Evolutionary conservation across 2,113 vertebrate genomes (phyloP), one percentile per base, ranked within the genome.

Genomic region (Tachycineta bicolor): DNA sequence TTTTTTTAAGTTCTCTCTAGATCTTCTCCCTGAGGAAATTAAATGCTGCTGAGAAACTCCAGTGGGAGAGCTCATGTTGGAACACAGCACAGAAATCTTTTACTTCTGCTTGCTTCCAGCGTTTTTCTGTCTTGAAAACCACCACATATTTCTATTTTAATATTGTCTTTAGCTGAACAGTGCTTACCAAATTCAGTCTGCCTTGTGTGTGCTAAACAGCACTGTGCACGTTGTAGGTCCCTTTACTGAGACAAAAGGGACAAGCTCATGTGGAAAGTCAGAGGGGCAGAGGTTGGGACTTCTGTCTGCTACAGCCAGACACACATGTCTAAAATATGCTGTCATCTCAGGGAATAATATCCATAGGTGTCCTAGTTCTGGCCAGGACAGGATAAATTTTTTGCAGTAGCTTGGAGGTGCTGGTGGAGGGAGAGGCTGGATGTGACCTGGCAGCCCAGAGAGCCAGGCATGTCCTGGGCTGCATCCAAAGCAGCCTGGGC

Each of bases 181-280:
- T 43, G 11, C n/a, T 69, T 53, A 18, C 7, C 6, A 47, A 77
- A 52, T 53, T 64, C 23, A 56, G 4, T 14, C 46, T 50, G 41
- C 58, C 53, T 14, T 67, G 9, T 33, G 15, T 55, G 14, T 20
- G 25, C 37, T 37, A 25, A 62, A 56, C 43, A 70, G 15, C 49
- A 9, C 26, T 18, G 14, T 56, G 21, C 17, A 26, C 2, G 1
- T 19, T 34, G 4, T 29, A 64, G 23, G 21, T 59, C 24, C 25
- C 18, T 79, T 50, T 10, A 33, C 24, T 60, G 79, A 56, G 59
- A 49, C 34, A 76, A 56, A 82, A 79, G 37, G 46, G 15, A 23
- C 1, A 5, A 55, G 9, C 7, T 28, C 0, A 1, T 4, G 5
- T 22, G 46, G n/a, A 65, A 68, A 68, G 6, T 44, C 63, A 53